phyloP scores from a whole-genome alignment of 2,797 vertebrate genomes.

The Erethizon dorsatum region DNA sequence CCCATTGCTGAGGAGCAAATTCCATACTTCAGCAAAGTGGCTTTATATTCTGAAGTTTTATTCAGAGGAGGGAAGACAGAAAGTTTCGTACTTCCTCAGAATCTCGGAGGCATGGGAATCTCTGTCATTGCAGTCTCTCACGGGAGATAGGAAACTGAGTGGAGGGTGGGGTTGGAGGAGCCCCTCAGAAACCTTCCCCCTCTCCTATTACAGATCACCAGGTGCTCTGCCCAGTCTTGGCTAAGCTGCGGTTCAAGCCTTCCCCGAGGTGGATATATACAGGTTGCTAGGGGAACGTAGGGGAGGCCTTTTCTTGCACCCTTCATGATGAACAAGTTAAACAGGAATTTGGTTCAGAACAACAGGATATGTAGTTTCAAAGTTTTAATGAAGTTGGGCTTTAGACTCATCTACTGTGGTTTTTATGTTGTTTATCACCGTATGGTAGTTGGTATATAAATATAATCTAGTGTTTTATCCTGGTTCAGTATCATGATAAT shows the following conservation, averaged over 20 bases:
- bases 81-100: not conserved
- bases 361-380: not conserved
- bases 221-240: not conserved
- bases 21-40: not conserved
- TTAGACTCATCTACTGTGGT: not conserved
- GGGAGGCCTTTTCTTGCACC: not conserved
- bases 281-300: not conserved
- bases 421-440: constrained; percentile 33
- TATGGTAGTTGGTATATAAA: not conserved
- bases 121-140: not conserved
- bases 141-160: not conserved
- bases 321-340: not conserved
- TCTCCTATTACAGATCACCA: not conserved
- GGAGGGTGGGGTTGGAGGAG: not conserved
- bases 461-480: not conserved
- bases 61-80: not conserved
- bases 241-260: not conserved
- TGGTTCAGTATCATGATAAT: not conserved
- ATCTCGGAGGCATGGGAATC: not conserved
- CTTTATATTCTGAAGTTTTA: not conserved
- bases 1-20: not conserved
- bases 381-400: not conserved
- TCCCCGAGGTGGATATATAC: not conserved
- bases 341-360: not conserved
- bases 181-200: not conserved